A percentile compares a stretch with the other conserved stretches of the same genome.
Evolutionary conservation across 2,888 invertebrate species (phyloP).

Genomic region (Agrochola circellaris): DNA sequence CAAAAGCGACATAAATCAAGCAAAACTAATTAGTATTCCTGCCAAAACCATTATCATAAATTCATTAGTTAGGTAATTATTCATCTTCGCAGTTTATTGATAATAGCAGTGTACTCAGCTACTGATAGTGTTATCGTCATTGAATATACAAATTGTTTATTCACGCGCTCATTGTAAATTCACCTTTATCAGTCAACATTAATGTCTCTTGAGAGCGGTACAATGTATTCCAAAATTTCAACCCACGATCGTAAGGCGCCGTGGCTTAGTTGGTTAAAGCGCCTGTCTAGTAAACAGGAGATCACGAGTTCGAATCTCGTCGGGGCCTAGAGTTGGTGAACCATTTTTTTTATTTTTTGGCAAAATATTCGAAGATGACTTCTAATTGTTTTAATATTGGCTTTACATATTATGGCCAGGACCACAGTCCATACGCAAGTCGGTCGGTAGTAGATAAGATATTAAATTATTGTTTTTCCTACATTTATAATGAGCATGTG

Average conservation of each 20-base stretch:
- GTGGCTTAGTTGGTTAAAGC: slow-evolving; percentile 94
- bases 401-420: neutral
- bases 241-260: slow-evolving; percentile 82
- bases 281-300: slow-evolving; percentile 94
- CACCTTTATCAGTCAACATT: slow-evolving; percentile 28
- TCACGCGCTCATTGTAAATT: slow-evolving; percentile 38
- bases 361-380: neutral
- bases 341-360: neutral
- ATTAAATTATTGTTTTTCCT: slow-evolving; percentile 9
- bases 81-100: slow-evolving; percentile 28
- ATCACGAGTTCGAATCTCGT: slow-evolving; percentile 94
- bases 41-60: neutral
- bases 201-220: neutral
- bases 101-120: slow-evolving; percentile 12
- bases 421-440: neutral
- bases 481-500: slow-evolving; percentile 1
- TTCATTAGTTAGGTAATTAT: slow-evolving; percentile 8
- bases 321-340: slow-evolving; percentile 89
- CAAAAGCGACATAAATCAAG: slow-evolving; percentile 3
- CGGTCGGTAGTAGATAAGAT: slow-evolving; percentile 5
- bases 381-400: neutral
- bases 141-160: slow-evolving; percentile 32
- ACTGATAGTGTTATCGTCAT: slow-evolving; percentile 40
- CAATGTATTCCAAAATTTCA: slow-evolving; percentile 69
- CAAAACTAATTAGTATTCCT: slow-evolving; percentile 23